phyloP scores from a whole-genome alignment of 2,797 vertebrate species.

The Garrulus glandarius region DNA sequence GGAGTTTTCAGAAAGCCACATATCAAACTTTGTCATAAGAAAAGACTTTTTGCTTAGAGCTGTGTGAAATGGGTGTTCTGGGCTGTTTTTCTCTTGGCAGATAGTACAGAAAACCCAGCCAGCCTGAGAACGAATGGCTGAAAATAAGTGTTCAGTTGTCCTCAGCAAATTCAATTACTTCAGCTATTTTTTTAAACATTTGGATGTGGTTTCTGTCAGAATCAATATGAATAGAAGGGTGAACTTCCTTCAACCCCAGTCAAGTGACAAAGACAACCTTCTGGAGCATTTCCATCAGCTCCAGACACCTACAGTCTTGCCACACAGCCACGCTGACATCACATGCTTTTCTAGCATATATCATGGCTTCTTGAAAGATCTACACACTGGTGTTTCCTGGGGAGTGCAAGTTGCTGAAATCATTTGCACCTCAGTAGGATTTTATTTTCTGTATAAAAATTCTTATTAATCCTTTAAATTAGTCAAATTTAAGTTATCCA shows the following conservation, averaged over 20 bases:
- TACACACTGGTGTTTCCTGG: not conserved
- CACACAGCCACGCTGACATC: fast-evolving
- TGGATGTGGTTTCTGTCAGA: not conserved
- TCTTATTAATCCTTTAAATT: not conserved
- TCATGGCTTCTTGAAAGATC: not conserved
- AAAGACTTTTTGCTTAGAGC: not conserved
- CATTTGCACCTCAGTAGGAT: not conserved
- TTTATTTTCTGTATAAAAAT: not conserved
- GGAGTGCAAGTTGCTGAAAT: not conserved
- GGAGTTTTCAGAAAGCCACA: not conserved
- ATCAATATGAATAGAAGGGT: not conserved
- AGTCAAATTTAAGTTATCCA: not conserved
- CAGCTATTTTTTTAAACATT: not conserved
- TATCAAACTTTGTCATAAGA: not conserved
- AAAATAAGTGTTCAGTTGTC: not conserved
- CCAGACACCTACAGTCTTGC: not conserved
- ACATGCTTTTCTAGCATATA: not conserved
- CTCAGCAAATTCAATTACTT: constrained; percentile 1
- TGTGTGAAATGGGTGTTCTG: not conserved
- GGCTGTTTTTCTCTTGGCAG: not conserved
- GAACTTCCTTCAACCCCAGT: not conserved
- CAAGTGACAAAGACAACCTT: not conserved
- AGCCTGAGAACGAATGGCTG: not conserved
- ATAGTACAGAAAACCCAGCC: not conserved
- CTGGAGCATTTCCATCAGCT: not conserved